phyloP scores from a whole-genome alignment of 2,888 invertebrate genomes.

The Dilophus febrilis region DNA sequence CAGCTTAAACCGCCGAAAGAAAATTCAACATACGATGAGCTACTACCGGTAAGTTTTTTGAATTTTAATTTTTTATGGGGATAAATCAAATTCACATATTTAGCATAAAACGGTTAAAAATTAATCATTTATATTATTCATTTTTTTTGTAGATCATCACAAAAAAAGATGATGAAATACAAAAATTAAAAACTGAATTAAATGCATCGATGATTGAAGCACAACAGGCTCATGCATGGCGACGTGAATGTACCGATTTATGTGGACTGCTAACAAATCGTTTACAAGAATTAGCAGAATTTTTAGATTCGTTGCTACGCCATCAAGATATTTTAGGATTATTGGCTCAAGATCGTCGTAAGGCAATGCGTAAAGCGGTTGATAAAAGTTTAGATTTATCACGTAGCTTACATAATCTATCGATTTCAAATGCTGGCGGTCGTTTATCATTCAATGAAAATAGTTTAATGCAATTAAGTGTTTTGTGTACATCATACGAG shows the following conservation, averaged over 20 bases:
- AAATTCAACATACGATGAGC: too few species aligned
- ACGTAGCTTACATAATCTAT: slow-evolving; percentile 30
- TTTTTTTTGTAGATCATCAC: slow-evolving; percentile 6
- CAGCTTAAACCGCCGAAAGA: too few species aligned
- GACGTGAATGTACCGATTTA: slow-evolving; percentile 24
- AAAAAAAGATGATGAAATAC: slow-evolving; percentile 38
- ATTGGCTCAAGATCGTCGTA: slow-evolving; percentile 33
- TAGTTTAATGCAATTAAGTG: slow-evolving; percentile 32
- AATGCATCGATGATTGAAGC: slow-evolving; percentile 19
- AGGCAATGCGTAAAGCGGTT: slow-evolving; percentile 35
- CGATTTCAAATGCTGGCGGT: slow-evolving; percentile 15
- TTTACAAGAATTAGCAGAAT: slow-evolving; percentile 41
- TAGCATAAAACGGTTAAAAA: too few species aligned
- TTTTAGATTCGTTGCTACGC: slow-evolving; percentile 39
- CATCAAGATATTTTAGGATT: slow-evolving; percentile 36
- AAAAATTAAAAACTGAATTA: slow-evolving; percentile 30
- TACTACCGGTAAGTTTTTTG: too few species aligned
- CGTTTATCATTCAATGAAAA: slow-evolving; percentile 31
- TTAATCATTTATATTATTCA: not conserved
- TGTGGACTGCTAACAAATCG: slow-evolving; percentile 33
- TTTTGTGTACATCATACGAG: slow-evolving; percentile 30
- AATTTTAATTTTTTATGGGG: too few species aligned
- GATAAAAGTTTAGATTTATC: slow-evolving; percentile 37
- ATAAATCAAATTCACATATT: too few species aligned
- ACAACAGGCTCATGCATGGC: slow-evolving; percentile 23